These are phyloP conservation scores for Lymantria dispar DNA, from an alignment of 2,888 invertebrate genomes.

Conservation along the genomic window DNA sequence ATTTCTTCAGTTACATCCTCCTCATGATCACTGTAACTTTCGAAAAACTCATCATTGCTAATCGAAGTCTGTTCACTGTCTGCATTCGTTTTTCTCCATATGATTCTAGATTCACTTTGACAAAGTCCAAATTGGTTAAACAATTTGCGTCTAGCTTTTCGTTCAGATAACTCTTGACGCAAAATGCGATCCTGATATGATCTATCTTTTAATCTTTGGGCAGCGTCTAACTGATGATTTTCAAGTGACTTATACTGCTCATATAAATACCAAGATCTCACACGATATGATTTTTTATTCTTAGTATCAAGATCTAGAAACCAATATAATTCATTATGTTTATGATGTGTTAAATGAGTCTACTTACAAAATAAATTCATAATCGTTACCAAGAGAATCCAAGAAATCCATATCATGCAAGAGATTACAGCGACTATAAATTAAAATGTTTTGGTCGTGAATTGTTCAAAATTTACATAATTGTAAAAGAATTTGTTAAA, in stretches of 20 bases:
- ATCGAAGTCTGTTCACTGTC: slow-evolving; percentile 17
- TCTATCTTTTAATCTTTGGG: slow-evolving; percentile 54
- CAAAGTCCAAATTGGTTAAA: slow-evolving; percentile 47
- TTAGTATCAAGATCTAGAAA: slow-evolving; percentile 53
- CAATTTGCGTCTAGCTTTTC: slow-evolving; percentile 54
- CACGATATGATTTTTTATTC: slow-evolving; percentile 57
- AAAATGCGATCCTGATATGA: slow-evolving; percentile 61
- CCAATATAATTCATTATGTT: neutral
- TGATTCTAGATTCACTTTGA: slow-evolving; percentile 43
- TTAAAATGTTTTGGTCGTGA: slow-evolving; percentile 16
- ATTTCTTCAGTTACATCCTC: slow-evolving; percentile 33
- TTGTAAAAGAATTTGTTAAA: slow-evolving; percentile 29
- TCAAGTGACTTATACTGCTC: slow-evolving; percentile 72
- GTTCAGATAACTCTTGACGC: slow-evolving; percentile 58
- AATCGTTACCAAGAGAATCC: slow-evolving; percentile 54
- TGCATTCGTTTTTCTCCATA: slow-evolving; percentile 30
- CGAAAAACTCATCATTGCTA: slow-evolving; percentile 56
- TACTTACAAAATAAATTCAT: slow-evolving; percentile 2
- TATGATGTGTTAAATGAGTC: neutral
- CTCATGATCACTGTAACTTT: slow-evolving; percentile 52
- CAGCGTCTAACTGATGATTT: slow-evolving; percentile 60
- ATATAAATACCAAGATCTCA: slow-evolving; percentile 73
- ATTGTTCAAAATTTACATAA: slow-evolving; percentile 35
- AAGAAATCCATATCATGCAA: slow-evolving; percentile 60
- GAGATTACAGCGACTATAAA: slow-evolving; percentile 7